A percentile compares a stretch with the other conserved stretches of the same genome.
phyloP scores from a whole-genome alignment of 2,888 invertebrate genomes.

The Cephus runcator region DNA sequence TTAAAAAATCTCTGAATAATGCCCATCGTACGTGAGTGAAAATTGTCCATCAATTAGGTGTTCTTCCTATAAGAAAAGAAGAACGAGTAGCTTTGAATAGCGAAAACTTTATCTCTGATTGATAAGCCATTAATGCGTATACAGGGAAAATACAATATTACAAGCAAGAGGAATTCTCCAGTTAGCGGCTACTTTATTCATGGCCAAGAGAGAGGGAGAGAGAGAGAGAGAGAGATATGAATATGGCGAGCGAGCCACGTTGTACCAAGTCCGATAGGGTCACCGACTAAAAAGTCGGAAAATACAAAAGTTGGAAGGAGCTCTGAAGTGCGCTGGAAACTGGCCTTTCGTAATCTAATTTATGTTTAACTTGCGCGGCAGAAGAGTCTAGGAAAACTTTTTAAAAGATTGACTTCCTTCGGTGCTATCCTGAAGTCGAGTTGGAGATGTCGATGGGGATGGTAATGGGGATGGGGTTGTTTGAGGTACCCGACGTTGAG shows the following conservation, averaged over 20 bases:
- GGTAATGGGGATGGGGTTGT: not conserved
- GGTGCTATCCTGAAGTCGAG: not conserved
- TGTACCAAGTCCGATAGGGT: not conserved
- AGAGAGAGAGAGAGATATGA: not conserved
- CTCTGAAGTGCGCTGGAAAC: slow-evolving; percentile 25
- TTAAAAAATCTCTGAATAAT: not conserved
- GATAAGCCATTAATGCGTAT: not conserved
- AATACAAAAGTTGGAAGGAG: slow-evolving; percentile 20
- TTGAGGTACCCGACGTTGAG: too few species aligned
- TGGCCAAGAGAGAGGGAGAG: not conserved
- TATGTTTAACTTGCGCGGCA: slow-evolving; percentile 54
- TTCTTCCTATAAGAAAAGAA: not conserved
- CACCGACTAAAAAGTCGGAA: slow-evolving; percentile 11
- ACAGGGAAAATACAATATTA: not conserved
- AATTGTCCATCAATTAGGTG: not conserved
- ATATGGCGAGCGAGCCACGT: not conserved
- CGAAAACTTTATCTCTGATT: not conserved
- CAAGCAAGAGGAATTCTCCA: not conserved
- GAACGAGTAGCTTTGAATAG: not conserved
- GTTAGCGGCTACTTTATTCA: not conserved
- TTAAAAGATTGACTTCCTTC: slow-evolving; percentile 57
- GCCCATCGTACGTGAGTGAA: not conserved
- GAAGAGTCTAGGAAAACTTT: slow-evolving; percentile 47
- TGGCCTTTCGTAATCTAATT: slow-evolving; percentile 57
- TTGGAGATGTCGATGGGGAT: not conserved